Conservation (phyloP, 2,797 vertebrate species). For the Cirrhinus mrigala region DNA sequence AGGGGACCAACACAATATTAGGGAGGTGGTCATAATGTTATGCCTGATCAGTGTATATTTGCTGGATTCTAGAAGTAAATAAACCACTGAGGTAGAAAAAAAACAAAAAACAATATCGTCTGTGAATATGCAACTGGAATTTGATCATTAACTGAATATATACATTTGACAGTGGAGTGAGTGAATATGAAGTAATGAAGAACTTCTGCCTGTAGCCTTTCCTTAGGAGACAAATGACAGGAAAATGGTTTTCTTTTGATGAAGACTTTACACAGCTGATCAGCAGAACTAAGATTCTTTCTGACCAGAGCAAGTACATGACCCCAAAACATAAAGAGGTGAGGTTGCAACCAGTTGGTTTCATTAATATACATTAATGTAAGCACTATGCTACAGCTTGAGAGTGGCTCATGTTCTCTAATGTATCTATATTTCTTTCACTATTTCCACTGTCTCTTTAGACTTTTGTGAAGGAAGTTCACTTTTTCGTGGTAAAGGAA, state of each 20-base stretch:
- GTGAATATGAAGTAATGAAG: background rate
- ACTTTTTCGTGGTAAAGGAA: conserved; percentile 81
- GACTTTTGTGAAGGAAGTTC: conserved; percentile 79
- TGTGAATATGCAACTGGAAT: background rate
- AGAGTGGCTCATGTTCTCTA: background rate
- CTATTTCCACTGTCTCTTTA: conserved; percentile 60
- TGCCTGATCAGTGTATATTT: background rate
- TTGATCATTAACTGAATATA: background rate
- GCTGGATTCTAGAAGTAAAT: background rate
- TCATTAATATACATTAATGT: background rate
- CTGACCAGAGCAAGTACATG: conserved; percentile 75
- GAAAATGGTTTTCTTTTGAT: conserved; percentile 80
- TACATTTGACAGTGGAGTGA: background rate
- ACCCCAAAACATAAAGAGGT: conserved; percentile 79
- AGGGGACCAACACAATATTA: no score
- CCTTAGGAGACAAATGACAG: conserved; percentile 84
- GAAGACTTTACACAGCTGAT: conserved; percentile 74
- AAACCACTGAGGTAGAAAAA: background rate
- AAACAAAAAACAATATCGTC: background rate
- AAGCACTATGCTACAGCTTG: background rate
- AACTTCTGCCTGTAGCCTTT: conserved; percentile 65
- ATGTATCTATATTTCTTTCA: background rate
- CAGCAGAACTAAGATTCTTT: conserved; percentile 67
- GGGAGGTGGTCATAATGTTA: no score
- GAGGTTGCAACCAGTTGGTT: background rate